Evolutionary conservation across 2,113 vertebrate genomes (phyloP).

Genomic region (Lanius collurio): DNA sequence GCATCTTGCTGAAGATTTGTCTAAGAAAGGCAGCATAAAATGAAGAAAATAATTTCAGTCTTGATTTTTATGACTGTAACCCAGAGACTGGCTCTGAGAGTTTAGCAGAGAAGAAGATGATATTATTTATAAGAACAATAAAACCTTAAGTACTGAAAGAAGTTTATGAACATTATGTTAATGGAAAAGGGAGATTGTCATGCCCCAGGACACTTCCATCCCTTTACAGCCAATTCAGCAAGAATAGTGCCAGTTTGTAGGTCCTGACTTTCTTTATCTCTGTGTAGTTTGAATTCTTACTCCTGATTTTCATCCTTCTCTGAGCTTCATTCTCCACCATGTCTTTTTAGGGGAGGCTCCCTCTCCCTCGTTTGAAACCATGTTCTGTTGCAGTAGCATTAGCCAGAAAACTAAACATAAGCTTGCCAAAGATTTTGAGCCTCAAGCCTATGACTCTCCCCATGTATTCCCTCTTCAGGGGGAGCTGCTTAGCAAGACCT

Average conservation of each 20-base stretch:
- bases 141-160: neutral
- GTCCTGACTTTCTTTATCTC: neutral
- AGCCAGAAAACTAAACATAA: neutral
- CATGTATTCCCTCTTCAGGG: neutral
- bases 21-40: neutral
- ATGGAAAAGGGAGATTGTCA: neutral
- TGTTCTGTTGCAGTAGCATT: neutral
- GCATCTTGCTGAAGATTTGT: neutral
- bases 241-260: neutral
- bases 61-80: neutral
- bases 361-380: neutral
- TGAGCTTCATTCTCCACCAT: neutral
- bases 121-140: neutral
- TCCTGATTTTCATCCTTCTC: neutral
- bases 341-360: neutral
- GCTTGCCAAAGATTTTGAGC: neutral
- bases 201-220: fast-evolving
- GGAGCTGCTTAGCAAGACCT: neutral
- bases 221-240: neutral
- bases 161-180: neutral
- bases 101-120: neutral
- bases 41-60: neutral
- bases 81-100: neutral
- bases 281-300: neutral
- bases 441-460: neutral